Percentiles rank a stretch among this genome's conserved stretches.
phyloP scores from a whole-genome alignment of 2,797 vertebrate genomes.

The Miichthys miiuy region DNA sequence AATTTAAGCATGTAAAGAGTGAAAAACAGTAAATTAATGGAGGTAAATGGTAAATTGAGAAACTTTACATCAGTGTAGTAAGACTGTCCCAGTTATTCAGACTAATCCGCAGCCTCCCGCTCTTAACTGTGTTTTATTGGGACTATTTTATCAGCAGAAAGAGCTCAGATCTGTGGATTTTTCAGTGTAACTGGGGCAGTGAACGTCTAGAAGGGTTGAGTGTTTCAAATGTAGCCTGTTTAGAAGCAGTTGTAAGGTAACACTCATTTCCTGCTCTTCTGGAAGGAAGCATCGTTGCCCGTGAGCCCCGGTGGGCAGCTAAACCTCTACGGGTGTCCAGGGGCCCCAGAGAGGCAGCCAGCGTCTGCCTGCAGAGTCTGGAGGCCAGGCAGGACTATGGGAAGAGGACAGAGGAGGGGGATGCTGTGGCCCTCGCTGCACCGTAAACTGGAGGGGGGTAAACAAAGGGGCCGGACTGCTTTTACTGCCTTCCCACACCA shows the following conservation, averaged over 20 bases:
- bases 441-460: constrained; percentile 78
- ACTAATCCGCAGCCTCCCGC: neutral
- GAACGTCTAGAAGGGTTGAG: too few relatives aligned
- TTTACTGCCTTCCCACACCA: constrained; percentile 88
- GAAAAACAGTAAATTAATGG: too few relatives aligned
- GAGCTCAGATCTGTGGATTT: neutral
- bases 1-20: too few relatives aligned
- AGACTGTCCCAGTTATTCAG: neutral
- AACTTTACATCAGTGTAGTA: too few relatives aligned
- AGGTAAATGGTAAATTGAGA: too few relatives aligned
- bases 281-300: constrained; percentile 19
- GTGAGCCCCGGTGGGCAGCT: constrained; percentile 2
- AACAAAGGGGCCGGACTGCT: constrained; percentile 79
- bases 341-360: constrained; percentile 36
- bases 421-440: constrained; percentile 28
- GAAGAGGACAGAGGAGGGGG: constrained; percentile 13
- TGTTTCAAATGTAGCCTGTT: neutral
- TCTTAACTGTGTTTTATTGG: neutral
- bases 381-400: constrained; percentile 43
- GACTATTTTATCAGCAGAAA: neutral
- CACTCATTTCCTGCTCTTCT: constrained; percentile 34
- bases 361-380: constrained; percentile 63
- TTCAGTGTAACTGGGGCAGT: too few relatives aligned
- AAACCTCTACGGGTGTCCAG: constrained; percentile 17
- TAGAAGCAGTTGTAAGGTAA: constrained; percentile 4